phyloP scores from a whole-genome alignment of 92 coral and sea anemone species.

The Desmophyllum pertusum region DNA sequence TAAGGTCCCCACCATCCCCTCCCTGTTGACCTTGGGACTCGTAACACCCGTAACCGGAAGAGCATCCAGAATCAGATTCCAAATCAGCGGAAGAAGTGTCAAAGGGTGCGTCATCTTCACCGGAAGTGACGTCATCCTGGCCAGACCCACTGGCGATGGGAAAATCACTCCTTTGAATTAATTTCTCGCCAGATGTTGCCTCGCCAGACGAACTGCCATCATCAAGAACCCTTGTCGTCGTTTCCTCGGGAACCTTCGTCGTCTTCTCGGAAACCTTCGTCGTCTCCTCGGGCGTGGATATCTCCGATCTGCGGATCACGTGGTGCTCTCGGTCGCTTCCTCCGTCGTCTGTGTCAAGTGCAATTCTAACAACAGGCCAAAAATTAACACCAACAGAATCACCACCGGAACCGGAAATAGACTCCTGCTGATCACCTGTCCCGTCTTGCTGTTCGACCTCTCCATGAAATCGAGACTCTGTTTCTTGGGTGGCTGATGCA shows the following conservation, averaged over 20 bases:
- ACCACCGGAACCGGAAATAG: slow-evolving; percentile 58
- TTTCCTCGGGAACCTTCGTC: no score
- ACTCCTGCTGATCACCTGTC: slow-evolving; percentile 33
- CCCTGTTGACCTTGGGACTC: slow-evolving; percentile 32
- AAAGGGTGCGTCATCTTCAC: slow-evolving; percentile 44
- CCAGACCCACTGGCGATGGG: neutral
- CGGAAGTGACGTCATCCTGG: slow-evolving; percentile 8
- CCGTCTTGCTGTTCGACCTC: slow-evolving; percentile 20
- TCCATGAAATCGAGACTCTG: slow-evolving; percentile 29
- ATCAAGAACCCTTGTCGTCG: neutral
- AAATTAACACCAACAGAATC: slow-evolving; percentile 43
- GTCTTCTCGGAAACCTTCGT: no score
- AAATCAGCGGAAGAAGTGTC: slow-evolving; percentile 49
- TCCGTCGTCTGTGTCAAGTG: slow-evolving; percentile 21
- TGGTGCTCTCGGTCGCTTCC: slow-evolving; percentile 31
- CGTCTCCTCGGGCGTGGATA: neutral
- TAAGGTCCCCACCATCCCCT: slow-evolving; percentile 3
- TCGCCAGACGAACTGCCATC: slow-evolving; percentile 6
- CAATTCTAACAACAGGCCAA: slow-evolving; percentile 51
- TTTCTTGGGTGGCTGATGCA: neutral
- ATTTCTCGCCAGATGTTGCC: slow-evolving; percentile 6
- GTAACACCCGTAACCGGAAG: slow-evolving; percentile 70
- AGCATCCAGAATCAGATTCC: slow-evolving; percentile 65
- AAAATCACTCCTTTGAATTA: neutral
- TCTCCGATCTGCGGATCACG: slow-evolving; percentile 38